phyloP scores from a whole-genome alignment of 2,888 invertebrate genomes.

The Psylliodes chrysocephalus region DNA sequence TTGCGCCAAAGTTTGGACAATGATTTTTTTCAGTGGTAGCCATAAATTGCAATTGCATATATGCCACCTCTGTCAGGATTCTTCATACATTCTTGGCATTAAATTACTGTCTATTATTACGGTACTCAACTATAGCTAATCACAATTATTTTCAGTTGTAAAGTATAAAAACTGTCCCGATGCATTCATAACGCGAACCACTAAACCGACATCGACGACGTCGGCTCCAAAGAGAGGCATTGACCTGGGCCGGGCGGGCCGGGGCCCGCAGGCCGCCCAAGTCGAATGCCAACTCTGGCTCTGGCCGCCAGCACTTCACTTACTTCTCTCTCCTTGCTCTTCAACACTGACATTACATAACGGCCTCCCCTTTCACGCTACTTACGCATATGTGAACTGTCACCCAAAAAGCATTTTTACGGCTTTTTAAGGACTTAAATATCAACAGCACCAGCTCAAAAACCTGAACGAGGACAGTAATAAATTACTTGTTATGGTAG shows the following conservation, averaged over 20 bases:
- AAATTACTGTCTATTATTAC: too few relatives aligned
- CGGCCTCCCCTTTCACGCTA: slow-evolving; percentile 7
- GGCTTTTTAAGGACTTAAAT: slow-evolving; percentile 2
- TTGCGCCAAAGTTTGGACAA: too few relatives aligned
- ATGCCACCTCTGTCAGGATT: too few relatives aligned
- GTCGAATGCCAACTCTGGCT: slow-evolving; percentile 48
- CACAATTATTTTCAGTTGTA: too few relatives aligned
- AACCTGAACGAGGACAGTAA: background rate
- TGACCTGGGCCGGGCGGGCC: slow-evolving; percentile 45
- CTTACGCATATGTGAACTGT: slow-evolving; percentile 14
- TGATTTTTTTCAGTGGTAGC: too few relatives aligned
- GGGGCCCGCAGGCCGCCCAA: slow-evolving; percentile 51
- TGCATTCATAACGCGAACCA: background rate
- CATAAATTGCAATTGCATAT: too few relatives aligned
- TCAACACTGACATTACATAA: slow-evolving; percentile 6
- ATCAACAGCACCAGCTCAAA: background rate
- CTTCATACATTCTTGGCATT: too few relatives aligned
- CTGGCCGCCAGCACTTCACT: slow-evolving; percentile 10
- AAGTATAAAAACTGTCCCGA: too few relatives aligned
- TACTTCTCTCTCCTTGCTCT: slow-evolving; percentile 2
- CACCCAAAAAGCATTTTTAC: slow-evolving; percentile 6
- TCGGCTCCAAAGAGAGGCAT: slow-evolving; percentile 45
- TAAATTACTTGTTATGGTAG: slow-evolving; percentile 6
- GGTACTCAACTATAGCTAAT: too few relatives aligned
- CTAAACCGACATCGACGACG: slow-evolving; percentile 17